Conservation (phyloP, 30 jellyfish, hydroid and myxozoan species). For the Catostylus mosaicus region DNA sequence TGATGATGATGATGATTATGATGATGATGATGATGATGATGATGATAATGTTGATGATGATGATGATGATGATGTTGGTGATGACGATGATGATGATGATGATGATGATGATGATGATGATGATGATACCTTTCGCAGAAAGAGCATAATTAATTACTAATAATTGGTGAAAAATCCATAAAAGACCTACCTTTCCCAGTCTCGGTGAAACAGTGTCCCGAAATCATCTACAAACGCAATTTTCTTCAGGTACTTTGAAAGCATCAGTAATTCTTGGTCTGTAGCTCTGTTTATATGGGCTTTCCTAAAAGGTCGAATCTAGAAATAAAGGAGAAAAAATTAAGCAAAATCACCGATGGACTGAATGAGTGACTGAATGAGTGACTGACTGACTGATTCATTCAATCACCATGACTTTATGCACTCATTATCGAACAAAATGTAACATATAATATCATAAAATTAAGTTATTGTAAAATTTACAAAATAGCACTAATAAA, state of each 20-base stretch:
- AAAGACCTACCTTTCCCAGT: constrained; percentile 87
- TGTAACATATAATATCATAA: too few relatives aligned
- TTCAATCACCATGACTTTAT: too few relatives aligned
- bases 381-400: too few relatives aligned
- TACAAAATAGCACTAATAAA: too few relatives aligned
- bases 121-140: not conserved
- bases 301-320: constrained; percentile 96
- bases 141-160: not conserved
- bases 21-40: not conserved
- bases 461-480: too few relatives aligned
- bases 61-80: not conserved
- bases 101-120: not conserved
- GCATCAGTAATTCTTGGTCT: constrained; percentile 80
- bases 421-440: too few relatives aligned
- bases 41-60: not conserved
- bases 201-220: constrained; percentile 59
- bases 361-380: too few relatives aligned
- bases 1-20: too few relatives aligned
- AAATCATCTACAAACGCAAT: constrained; percentile 69
- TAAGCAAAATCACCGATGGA: too few relatives aligned
- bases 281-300: constrained; percentile 74
- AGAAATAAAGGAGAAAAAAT: constrained; percentile 2
- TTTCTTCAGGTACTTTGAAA: constrained; percentile 71
- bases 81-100: constrained; percentile 11
- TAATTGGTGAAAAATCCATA: too few relatives aligned